A percentile compares a stretch with the other conserved stretches of the same genome.
These are phyloP conservation scores for Spinus olivaceus DNA, from an alignment of 2,797 vertebrate genomes.

Conservation along the genomic window DNA sequence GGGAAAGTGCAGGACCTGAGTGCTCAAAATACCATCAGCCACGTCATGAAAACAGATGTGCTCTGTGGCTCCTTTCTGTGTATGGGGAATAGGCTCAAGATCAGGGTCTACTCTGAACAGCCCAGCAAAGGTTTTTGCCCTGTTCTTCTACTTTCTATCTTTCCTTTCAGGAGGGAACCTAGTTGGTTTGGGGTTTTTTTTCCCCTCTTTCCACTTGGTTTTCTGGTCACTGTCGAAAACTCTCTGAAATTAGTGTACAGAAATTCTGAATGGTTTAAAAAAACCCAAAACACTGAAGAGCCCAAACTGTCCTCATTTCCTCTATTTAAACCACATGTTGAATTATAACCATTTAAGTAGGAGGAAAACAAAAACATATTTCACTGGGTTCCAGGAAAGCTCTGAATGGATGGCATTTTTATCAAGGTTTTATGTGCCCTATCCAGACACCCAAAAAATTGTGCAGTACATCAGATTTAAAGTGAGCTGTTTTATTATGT, in stretches of 20 bases:
- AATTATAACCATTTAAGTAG: constrained; percentile 7
- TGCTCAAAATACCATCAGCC: not conserved
- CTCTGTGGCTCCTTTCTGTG: not conserved
- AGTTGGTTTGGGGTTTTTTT: not conserved
- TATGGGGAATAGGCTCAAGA: not conserved
- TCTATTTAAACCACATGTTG: constrained; percentile 35
- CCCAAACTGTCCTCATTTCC: not conserved
- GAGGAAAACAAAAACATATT: constrained; percentile 18
- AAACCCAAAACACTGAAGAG: not conserved
- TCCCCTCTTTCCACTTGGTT: rapidly evolving
- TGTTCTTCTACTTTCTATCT: not conserved
- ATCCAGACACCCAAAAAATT: not conserved
- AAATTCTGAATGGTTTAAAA: not conserved
- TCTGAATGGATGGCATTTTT: constrained; percentile 8
- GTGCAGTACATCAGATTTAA: not conserved
- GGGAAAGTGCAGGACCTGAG: not conserved
- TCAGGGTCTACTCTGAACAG: not conserved
- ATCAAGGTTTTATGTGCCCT: not conserved
- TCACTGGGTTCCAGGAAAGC: not conserved
- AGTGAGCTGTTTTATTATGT: not conserved
- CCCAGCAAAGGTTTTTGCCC: not conserved
- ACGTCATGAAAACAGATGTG: not conserved
- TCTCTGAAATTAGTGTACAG: not conserved
- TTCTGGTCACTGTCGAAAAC: not conserved
- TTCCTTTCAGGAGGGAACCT: not conserved